Base-by-base conservation (phyloP, 2,888 invertebrate species). In the Bimastos eiseni region DNA sequence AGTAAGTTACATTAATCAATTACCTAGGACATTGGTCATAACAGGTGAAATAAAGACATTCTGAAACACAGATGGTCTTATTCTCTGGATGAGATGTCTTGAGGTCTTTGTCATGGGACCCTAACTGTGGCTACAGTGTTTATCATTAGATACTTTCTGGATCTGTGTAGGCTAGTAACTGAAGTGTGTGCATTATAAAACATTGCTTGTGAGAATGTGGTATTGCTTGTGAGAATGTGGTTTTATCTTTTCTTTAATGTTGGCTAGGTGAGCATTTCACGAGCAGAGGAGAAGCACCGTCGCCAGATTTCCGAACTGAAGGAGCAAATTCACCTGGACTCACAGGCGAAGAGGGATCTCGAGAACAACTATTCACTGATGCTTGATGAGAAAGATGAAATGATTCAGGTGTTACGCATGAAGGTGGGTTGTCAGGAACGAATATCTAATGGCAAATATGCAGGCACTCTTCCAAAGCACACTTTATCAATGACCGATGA, bases 291-390 rank as follows among this genome's bases (percentile, higher is more conserved):
- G 93, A 92, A 94, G 92, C 93, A 95, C 90, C 93, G 96, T 94
- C 93, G 95, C 92, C 93, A 96, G 83, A 95, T 96, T 94, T 97
- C 97, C 34, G 98, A 98, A 95, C 96, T 99, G 91, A 97, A 97
- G 93, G 98, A 98, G 94, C 98, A 99, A 95, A 98, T 98, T 94
- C 95, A 96, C 84, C 95, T 98, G 92, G 98, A 98, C 95, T 97
- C 98, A 95, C 97, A 97, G 95, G 98, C 98, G 17, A 98, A 98
- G 96, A 97, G 97, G 92, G 96, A 96, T 94, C 95, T 97, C 86
- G 98, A 98, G 95, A 97, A 97, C 94, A 97, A 97, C 8, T 96
- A 98, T 90, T 96, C 97, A 92, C 96, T 97, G 91, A 97, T 98
- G 95, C 96, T 98, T 93, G 98, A 98, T 94, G 98, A 98, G 95